Conservation (phyloP, 2,797 vertebrate genomes). For the Merluccius polli region DNA sequence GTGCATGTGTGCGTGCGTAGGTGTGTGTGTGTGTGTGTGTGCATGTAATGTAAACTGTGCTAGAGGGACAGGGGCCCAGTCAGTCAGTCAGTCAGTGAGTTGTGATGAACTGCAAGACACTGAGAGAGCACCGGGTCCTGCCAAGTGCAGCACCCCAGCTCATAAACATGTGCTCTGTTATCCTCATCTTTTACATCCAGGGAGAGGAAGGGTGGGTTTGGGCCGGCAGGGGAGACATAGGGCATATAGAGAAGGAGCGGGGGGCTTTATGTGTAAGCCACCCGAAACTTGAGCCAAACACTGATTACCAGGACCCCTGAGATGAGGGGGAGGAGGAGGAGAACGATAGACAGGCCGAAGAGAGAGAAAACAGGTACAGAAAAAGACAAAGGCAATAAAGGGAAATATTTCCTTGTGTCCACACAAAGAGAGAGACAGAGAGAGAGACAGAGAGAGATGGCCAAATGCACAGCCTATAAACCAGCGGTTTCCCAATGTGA, state of each 20-base stretch:
- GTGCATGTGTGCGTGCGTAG: not conserved
- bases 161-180: conserved; percentile 64
- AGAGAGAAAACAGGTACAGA: conserved; percentile 4
- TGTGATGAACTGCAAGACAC: conserved; percentile 63
- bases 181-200: conserved; percentile 58
- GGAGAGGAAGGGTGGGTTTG: conserved; percentile 28
- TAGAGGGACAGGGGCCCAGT: conserved; percentile 38
- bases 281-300: too few relatives aligned
- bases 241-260: not conserved
- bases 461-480: conserved; percentile 31
- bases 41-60: conserved; percentile 46
- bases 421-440: not conserved
- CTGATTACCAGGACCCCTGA: not conserved
- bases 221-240: conserved; percentile 9
- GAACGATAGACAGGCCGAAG: not conserved
- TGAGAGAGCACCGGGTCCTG: conserved; percentile 47
- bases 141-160: conserved; percentile 54
- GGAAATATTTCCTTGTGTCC: not conserved
- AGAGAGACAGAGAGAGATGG: conserved; percentile 9
- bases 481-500: not conserved
- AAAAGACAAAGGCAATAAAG: conserved; percentile 6
- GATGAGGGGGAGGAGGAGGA: too few relatives aligned
- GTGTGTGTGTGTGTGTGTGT: conserved; percentile 10
- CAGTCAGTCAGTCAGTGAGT: conserved; percentile 56
- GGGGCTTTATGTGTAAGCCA: conserved; percentile 10